These are phyloP conservation scores for Luehdorfia chinensis DNA, from an alignment of 1,140 invertebrate species.

Conservation along the genomic window DNA sequence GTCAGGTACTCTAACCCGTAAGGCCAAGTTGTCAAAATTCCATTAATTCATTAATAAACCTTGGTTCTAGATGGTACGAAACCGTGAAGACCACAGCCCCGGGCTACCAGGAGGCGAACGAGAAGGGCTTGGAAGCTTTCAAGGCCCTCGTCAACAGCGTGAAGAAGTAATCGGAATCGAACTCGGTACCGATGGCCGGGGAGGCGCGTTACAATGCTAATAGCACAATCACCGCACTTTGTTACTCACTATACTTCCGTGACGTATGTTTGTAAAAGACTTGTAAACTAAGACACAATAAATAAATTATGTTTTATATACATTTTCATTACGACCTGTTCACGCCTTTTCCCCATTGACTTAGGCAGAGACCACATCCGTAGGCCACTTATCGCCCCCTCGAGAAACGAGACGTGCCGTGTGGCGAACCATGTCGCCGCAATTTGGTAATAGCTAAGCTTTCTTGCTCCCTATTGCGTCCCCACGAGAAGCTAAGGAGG, in stretches of 20 bases:
- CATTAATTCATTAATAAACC: too few relatives aligned
- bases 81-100: constrained; percentile 82
- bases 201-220: not conserved
- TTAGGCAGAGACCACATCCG: too few relatives aligned
- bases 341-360: too few relatives aligned
- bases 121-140: constrained; percentile 75
- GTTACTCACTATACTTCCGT: not conserved
- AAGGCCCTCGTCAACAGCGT: constrained; percentile 78
- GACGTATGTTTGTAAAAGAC: constrained; percentile 29
- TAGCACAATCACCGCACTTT: constrained; percentile 9
- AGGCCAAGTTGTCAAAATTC: too few relatives aligned
- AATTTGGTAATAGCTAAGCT: too few relatives aligned
- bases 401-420: too few relatives aligned
- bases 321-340: not conserved
- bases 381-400: too few relatives aligned
- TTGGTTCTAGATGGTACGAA: constrained; percentile 82
- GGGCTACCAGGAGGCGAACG: constrained; percentile 86
- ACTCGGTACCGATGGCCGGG: not conserved
- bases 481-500: too few relatives aligned
- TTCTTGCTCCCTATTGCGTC: too few relatives aligned
- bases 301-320: constrained; percentile 25
- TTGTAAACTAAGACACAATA: constrained; percentile 44
- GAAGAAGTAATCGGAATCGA: constrained; percentile 75
- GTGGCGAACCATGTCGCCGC: too few relatives aligned
- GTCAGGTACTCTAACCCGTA: too few relatives aligned